Evolutionary conservation across 2,797 vertebrate species (phyloP), one percentile per base, ranked within the genome.

Genomic region (Picus viridis): DNA sequence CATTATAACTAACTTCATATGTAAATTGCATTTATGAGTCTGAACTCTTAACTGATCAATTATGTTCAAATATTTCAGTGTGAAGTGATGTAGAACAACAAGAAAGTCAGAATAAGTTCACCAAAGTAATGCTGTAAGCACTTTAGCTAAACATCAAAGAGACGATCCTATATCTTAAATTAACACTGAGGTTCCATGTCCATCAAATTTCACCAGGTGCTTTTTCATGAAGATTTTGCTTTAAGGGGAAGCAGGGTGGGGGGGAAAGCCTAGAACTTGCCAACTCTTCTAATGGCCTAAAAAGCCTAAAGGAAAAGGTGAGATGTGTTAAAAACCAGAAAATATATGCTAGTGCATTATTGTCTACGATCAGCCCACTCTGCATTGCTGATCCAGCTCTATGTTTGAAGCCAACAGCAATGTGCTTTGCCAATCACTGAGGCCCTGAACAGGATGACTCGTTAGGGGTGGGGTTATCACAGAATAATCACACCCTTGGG

Each of bases 401-500:
- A 5, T 10, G 36, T 58, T 76, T 27, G 39, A 58, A 73, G 45
- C n/a, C 83, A 83, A 41, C 59, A 83, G 18, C 17, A 22, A 47
- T 1, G 17, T 15, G 70, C 79, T 57, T 54, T 49, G 51, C 11
- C 26, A 51, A 47, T 80, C 92, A 70, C 39, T 4, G 8, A n/a
- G 64, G 54, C 32, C 51, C 4, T 69, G 15, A 9, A 56, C 59
- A 83, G 49, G 69, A 77, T 1, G 15, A 54, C 81, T 63, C 9
- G 0, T 45, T 71, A 89, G 57, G 81, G 90, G 68, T 89, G 86
- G 62, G 65, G 83, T 73, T 88, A 94, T 95, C 75, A 53, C 57
- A 76, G 83, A 83, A 84, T 95, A 96, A 97, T 96, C 96, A 85
- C 76, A 47, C 91, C 86, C 83, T 79, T 64, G 90, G 81, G 95